Percentiles rank a stretch among this genome's conserved stretches.
Evolutionary conservation across 2,888 invertebrate genomes (phyloP).

Genomic region (Smittia sp.): DNA sequence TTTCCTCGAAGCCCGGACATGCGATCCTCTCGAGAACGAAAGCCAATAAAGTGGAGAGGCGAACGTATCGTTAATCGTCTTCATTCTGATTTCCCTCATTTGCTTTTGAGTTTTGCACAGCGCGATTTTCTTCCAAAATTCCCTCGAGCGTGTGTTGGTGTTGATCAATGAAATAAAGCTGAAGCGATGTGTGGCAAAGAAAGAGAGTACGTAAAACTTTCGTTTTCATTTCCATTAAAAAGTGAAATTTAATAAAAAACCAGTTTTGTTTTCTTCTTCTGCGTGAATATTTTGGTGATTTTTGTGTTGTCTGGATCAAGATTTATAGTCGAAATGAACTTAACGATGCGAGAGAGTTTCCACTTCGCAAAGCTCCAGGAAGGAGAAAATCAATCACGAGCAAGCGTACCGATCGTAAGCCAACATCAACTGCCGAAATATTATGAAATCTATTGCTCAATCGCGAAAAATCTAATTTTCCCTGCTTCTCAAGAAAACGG

Average conservation of each 20-base stretch:
- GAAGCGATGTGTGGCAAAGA: conserved; percentile 17
- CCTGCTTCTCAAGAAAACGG: conserved; percentile 7
- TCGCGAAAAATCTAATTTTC: neutral
- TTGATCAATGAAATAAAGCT: neutral
- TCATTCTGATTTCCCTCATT: conserved; percentile 4
- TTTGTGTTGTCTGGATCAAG: conserved; percentile 28
- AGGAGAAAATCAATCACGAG: too few species aligned
- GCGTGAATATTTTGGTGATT: conserved; percentile 30
- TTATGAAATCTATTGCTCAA: neutral
- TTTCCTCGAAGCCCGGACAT: neutral
- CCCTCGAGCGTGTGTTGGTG: neutral
- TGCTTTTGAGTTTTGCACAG: neutral
- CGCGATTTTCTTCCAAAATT: conserved; percentile 2
- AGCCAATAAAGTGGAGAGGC: too few species aligned
- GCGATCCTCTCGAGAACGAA: conserved; percentile 12
- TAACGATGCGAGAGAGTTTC: too few species aligned
- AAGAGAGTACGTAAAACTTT: conserved; percentile 36
- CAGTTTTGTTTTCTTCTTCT: conserved; percentile 25
- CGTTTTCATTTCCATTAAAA: conserved; percentile 41
- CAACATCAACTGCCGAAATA: neutral
- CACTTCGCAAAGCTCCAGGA: too few species aligned
- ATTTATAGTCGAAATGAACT: neutral
- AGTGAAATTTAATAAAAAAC: conserved; percentile 42
- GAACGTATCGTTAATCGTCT: neutral
- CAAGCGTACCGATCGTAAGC: too few species aligned